Conservation (phyloP, 2,797 vertebrate species). For the Limnodromus scolopaceus region DNA sequence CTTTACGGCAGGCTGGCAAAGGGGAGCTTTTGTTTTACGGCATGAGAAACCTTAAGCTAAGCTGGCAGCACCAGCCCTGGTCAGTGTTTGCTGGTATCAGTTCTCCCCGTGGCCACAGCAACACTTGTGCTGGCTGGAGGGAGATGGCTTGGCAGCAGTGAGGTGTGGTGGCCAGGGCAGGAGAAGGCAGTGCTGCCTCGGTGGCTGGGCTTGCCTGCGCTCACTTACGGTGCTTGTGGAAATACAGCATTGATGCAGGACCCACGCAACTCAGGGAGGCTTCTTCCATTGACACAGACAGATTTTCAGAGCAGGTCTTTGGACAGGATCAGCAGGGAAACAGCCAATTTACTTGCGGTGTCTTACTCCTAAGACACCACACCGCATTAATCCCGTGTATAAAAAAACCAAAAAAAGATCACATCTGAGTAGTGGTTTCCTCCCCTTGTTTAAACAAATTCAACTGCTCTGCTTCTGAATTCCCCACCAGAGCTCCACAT, state of each 20-base stretch:
- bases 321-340: not conserved
- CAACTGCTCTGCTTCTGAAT: not conserved
- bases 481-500: not conserved
- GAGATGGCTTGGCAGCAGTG: not conserved
- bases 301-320: not conserved
- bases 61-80: too few species aligned
- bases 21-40: not conserved
- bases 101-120: accelerated
- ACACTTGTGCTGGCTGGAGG: accelerated
- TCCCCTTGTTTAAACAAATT: not conserved
- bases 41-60: not conserved
- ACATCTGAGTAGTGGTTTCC: not conserved
- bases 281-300: not conserved
- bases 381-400: not conserved
- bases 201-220: not conserved
- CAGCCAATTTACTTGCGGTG: not conserved
- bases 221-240: not conserved
- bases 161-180: not conserved
- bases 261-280: accelerated
- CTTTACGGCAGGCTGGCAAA: not conserved
- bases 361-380: not conserved
- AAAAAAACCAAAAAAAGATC: not conserved
- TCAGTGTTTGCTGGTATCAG: accelerated
- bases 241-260: not conserved
- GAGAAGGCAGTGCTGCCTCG: not conserved